These are phyloP conservation scores for Eolophus roseicapilla DNA, from an alignment of 2,113 vertebrate genomes.

Conservation along the genomic window DNA sequence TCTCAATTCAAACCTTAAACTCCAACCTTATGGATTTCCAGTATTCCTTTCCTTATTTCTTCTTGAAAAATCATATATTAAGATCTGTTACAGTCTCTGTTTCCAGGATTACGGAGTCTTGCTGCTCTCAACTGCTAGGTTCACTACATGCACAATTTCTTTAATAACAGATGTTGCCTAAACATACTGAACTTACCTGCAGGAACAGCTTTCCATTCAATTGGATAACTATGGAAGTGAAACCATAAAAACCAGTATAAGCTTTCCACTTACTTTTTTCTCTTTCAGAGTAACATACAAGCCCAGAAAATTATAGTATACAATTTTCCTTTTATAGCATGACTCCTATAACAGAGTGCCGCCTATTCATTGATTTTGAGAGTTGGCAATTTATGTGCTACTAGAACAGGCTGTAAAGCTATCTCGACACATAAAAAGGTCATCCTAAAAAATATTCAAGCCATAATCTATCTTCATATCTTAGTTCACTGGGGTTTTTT, in stretches of 20 bases:
- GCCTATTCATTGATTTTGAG: constrained; percentile 27
- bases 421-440: not conserved
- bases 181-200: constrained; percentile 27
- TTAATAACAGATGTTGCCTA: constrained; percentile 45
- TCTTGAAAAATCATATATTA: not conserved
- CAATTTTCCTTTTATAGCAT: constrained; percentile 19
- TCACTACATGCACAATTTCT: not conserved
- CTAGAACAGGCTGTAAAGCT: not conserved
- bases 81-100: not conserved
- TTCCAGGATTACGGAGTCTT: constrained; percentile 28
- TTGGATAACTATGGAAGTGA: constrained; percentile 17
- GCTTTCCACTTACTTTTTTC: constrained; percentile 13
- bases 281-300: not conserved
- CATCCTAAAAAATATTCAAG: not conserved
- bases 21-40: not conserved
- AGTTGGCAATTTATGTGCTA: not conserved
- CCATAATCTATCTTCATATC: not conserved
- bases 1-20: constrained; percentile 24
- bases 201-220: constrained; percentile 23
- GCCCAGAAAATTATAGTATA: constrained; percentile 34
- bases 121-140: constrained; percentile 29
- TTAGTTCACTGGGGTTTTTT: not conserved
- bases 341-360: not conserved
- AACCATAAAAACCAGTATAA: constrained; percentile 12
- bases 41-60: not conserved